Conservation (phyloP, 2,113 vertebrate genomes). For the Notechis scutatus region DNA sequence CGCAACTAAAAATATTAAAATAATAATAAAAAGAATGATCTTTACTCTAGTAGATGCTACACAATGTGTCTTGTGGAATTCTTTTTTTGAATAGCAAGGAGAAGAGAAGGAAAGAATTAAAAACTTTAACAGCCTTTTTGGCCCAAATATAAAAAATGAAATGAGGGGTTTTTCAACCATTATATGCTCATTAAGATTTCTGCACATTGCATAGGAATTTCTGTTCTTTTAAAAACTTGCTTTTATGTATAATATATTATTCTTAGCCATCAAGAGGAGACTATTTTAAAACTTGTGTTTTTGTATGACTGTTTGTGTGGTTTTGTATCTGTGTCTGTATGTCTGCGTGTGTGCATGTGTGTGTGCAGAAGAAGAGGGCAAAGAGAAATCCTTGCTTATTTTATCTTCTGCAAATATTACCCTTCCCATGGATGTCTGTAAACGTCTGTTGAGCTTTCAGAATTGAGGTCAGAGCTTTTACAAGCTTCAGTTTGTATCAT, state of each 20-base stretch:
- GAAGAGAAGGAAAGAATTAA: slow-evolving; percentile 27
- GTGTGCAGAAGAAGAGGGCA: slow-evolving; percentile 12
- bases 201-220: slow-evolving; percentile 28
- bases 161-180: slow-evolving; percentile 27
- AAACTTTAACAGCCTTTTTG: background rate
- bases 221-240: background rate
- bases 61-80: slow-evolving; percentile 42
- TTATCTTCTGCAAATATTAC: slow-evolving; percentile 41
- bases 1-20: slow-evolving; percentile 66
- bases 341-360: no score
- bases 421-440: slow-evolving; percentile 53
- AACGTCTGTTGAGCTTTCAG: slow-evolving; percentile 54
- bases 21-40: slow-evolving; percentile 61
- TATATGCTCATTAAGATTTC: slow-evolving; percentile 40
- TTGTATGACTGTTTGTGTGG: background rate
- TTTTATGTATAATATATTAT: slow-evolving; percentile 42
- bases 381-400: slow-evolving; percentile 43
- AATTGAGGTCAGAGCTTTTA: slow-evolving; percentile 70
- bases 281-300: slow-evolving; percentile 58
- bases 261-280: slow-evolving; percentile 35
- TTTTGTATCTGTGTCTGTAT: slow-evolving; percentile 18
- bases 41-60: slow-evolving; percentile 30
- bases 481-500: slow-evolving; percentile 64
- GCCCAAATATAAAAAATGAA: background rate
- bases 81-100: slow-evolving; percentile 44